Base-by-base conservation (phyloP, 2,888 invertebrate genomes). In the Folsomia candida region DNA sequence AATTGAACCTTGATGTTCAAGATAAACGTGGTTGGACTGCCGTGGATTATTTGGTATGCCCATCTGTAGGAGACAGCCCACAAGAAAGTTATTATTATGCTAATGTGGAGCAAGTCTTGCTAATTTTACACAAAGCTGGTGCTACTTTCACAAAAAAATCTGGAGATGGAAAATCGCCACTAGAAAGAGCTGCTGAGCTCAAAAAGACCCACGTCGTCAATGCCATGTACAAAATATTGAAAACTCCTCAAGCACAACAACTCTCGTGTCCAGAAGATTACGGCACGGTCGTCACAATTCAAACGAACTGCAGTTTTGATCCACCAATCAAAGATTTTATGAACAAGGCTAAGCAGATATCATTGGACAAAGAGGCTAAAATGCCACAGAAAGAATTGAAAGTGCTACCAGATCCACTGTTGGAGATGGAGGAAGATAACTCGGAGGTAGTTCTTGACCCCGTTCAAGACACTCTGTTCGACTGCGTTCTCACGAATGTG, bases 401-500 rank as follows among this genome's bases (percentile, higher is more conserved):
- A 28, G 24, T 62, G 2, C 20, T 60, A 20, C 72, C 75, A n/a
- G 79, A 79, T 51, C 54, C 67, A 4, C 57, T 78, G 2, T 71
- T 73, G 22, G 72, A 70, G 22, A 9, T 67, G 0, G 75, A 76
- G 1, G 63, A 58, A 0, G 70, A 69, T 18, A 69, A 73, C 18
- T 71, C 67, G 11, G 69, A 83, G 75, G 81, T 85, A n/a, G 79
- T 83, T 4, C 77, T 80, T 51, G 84, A 84, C 74, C 74, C 78
- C 28, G 81, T 80, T 1, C 81, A 81, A 69, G 78, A 82, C 65
- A 77, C 83, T 71, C 82, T 83, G 1, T 85, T 82, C 77, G 83
- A 84, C 78, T 81, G 83, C n/a, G 81, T 84, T 9, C 80, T 86
- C 78, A 85, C 83, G 25, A 84, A 85, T 76, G 84, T 86, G 11